Evolutionary conservation across 2,888 invertebrate species (phyloP).

Genomic region (Agrilus biguttatus): DNA sequence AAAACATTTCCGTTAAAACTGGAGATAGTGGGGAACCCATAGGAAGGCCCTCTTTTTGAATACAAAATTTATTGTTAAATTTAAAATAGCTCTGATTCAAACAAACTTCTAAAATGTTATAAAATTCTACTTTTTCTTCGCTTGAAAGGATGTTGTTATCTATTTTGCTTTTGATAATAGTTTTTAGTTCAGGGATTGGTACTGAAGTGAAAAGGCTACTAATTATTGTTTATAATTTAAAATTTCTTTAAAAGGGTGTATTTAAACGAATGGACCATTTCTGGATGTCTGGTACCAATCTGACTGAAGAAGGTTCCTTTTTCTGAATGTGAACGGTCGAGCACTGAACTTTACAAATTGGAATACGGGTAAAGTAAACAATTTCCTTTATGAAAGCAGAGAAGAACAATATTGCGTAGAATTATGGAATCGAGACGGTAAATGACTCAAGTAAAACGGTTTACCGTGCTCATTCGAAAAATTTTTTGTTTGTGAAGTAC

Average conservation of each 20-base stretch:
- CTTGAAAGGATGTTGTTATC: too few relatives aligned
- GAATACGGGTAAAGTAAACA: slow-evolving; percentile 89
- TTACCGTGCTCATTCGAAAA: slow-evolving; percentile 89
- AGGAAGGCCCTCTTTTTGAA: too few relatives aligned
- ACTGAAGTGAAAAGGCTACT: too few relatives aligned
- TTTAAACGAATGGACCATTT: slow-evolving; percentile 71
- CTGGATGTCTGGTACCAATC: slow-evolving; percentile 85
- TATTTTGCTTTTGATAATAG: too few relatives aligned
- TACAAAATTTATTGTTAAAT: too few relatives aligned
- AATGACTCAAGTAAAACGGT: slow-evolving; percentile 90
- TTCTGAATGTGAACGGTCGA: slow-evolving; percentile 85
- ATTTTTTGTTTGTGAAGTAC: slow-evolving; percentile 81
- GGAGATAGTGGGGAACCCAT: too few relatives aligned
- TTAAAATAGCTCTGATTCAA: too few relatives aligned
- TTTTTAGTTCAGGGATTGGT: too few relatives aligned
- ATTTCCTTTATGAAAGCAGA: slow-evolving; percentile 85
- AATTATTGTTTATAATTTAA: background rate
- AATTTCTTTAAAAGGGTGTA: background rate
- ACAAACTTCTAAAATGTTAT: too few relatives aligned
- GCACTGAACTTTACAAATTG: slow-evolving; percentile 84
- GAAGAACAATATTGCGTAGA: slow-evolving; percentile 87
- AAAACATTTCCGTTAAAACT: too few relatives aligned
- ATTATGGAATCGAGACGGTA: slow-evolving; percentile 82
- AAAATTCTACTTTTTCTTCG: too few relatives aligned
- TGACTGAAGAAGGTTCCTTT: slow-evolving; percentile 81